phyloP scores from a whole-genome alignment of 2,797 vertebrate species.

The Pygocentrus nattereri region DNA sequence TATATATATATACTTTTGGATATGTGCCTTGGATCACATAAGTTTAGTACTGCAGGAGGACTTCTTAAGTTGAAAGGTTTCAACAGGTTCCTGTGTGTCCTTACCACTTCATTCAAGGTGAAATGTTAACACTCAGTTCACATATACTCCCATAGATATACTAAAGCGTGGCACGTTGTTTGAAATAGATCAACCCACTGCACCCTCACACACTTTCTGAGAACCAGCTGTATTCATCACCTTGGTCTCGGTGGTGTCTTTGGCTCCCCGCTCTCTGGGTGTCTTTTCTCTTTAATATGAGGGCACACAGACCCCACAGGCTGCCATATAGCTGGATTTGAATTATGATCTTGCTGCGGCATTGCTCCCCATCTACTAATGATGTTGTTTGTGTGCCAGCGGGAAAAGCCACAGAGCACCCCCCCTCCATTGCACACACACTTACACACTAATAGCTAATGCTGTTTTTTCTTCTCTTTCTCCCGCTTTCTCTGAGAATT shows the following conservation, averaged over 20 bases:
- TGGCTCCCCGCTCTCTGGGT: slow-evolving; percentile 60
- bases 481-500: slow-evolving; percentile 47
- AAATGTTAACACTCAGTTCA: slow-evolving; percentile 45
- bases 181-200: slow-evolving; percentile 55
- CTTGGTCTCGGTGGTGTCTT: slow-evolving; percentile 57
- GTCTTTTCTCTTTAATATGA: slow-evolving; percentile 63
- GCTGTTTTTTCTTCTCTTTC: slow-evolving; percentile 36
- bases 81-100: slow-evolving; percentile 18
- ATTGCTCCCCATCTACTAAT: slow-evolving; percentile 63
- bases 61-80: not conserved
- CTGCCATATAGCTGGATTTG: slow-evolving; percentile 53
- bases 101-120: slow-evolving; percentile 42
- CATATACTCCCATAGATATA: slow-evolving; percentile 27
- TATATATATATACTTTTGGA: too few relatives aligned
- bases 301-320: slow-evolving; percentile 64
- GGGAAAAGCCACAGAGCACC: slow-evolving; percentile 68
- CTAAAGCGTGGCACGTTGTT: slow-evolving; percentile 48
- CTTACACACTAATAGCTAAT: slow-evolving; percentile 46
- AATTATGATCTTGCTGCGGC: slow-evolving; percentile 64
- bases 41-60: not conserved
- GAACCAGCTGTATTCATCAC: slow-evolving; percentile 57
- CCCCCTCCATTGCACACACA: slow-evolving; percentile 36
- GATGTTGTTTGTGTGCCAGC: slow-evolving; percentile 67
- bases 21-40: too few relatives aligned
- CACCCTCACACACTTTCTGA: not conserved